Evolutionary conservation across 2,888 invertebrate species (phyloP), one percentile per base, ranked within the genome.

Genomic region (Caenorhabditis japonica): DNA sequence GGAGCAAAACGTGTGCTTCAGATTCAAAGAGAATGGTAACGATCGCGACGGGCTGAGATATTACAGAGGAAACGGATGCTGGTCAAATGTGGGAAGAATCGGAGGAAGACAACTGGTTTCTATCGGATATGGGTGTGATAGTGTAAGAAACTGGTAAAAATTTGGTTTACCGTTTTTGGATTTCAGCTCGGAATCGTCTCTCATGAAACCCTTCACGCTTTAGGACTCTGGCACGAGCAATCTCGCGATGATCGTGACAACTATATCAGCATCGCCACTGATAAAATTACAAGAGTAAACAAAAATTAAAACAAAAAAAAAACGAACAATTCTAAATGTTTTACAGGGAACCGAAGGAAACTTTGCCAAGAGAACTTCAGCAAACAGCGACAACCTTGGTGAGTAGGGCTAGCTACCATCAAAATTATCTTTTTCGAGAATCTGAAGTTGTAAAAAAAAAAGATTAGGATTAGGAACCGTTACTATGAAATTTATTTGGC

Each of bases 201-300:
- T 10, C 84, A 84, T 52, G 84, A 84, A 61, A 81, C 82, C 0
- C 75, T 83, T 1, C 84, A 84, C 49, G 83, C 84, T 0, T 60
- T 84, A 21, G 83, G 84, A 13, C 72, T 85, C 13, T 87, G 86
- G 86, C 86, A 86, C 56, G 86, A 87, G 66, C 86, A 86, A 64
- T 84, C 85, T 1, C 46, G 86, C 46, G 72, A 76, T 41, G 86
- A 86, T 55, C 60, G 86, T 5, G 86, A 86, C 71, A 62, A 66
- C 43, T 83, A 69, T 72, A 76, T 85, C 30, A 73, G 52, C 15
- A 81, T 86, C 47, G 72, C 66, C 12, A 70, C 75, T 3, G 75
- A 75, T 34, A 79, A 75, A 19, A 85, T 84, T 36, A 84, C 80
- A 19, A 64, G 81, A 66, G 81, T 82, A 61, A 53, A 36, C 8